These are phyloP conservation scores for Mycogona germanica DNA, from an alignment of 2,888 invertebrate species.

Conservation along the genomic window DNA sequence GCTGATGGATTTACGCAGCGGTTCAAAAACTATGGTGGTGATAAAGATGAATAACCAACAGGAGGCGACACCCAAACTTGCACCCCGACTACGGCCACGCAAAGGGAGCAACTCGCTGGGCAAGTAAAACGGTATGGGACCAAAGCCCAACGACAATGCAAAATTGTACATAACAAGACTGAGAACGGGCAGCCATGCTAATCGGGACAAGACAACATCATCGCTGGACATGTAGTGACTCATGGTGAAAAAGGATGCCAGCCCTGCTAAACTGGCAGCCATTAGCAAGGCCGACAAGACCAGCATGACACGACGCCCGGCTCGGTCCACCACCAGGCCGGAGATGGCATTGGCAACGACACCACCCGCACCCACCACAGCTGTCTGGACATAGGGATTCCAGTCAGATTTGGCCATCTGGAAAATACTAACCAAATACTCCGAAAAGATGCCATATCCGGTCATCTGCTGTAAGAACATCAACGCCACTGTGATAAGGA, in stretches of 20 bases:
- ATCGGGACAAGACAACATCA: not conserved
- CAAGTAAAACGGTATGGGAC: slow-evolving; percentile 13
- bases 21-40: slow-evolving; percentile 1
- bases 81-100: not conserved
- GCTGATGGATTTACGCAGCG: not conserved
- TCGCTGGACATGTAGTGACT: not conserved
- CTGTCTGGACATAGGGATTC: slow-evolving; percentile 19
- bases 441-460: slow-evolving; percentile 21
- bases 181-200: slow-evolving; percentile 31
- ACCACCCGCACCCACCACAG: slow-evolving; percentile 17
- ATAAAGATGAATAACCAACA: slow-evolving; percentile 2
- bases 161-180: slow-evolving; percentile 11
- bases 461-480: slow-evolving; percentile 23
- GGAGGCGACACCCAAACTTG: slow-evolving; percentile 2
- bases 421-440: slow-evolving; percentile 22
- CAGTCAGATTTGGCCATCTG: slow-evolving; percentile 15
- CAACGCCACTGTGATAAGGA: slow-evolving; percentile 60
- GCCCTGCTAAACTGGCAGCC: slow-evolving; percentile 1
- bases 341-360: slow-evolving; percentile 8
- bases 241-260: slow-evolving; percentile 3
- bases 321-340: slow-evolving; percentile 15
- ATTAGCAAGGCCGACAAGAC: slow-evolving; percentile 18
- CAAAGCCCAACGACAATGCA: slow-evolving; percentile 6
- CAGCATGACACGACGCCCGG: slow-evolving; percentile 18
- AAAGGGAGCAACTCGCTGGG: slow-evolving; percentile 9